Percentiles rank a stretch among this genome's conserved stretches.
Conservation (phyloP, 2,797 vertebrate species). For the Notolepis coatsorum region DNA sequence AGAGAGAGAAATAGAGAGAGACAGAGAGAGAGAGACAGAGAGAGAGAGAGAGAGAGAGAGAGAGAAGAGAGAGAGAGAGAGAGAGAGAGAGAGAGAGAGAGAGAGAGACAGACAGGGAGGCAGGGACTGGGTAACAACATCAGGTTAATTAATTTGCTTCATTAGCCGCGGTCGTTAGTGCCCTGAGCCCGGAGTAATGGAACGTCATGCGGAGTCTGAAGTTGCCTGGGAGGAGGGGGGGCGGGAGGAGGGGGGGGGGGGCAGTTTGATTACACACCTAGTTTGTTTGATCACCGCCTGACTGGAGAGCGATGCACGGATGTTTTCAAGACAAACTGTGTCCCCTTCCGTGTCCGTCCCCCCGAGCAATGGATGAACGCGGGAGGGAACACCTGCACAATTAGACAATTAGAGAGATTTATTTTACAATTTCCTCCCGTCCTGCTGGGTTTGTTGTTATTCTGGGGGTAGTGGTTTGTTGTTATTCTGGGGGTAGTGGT, state of each 20-base stretch:
- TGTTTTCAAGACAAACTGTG: background rate
- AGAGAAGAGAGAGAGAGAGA: slow-evolving; percentile 19
- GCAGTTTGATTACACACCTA: slow-evolving; percentile 50
- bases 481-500: background rate
- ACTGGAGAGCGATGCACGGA: background rate
- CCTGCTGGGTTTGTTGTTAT: slow-evolving; percentile 7
- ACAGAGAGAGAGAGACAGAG: slow-evolving; percentile 5
- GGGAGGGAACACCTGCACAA: slow-evolving; percentile 25
- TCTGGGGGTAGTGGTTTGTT: slow-evolving; percentile 3
- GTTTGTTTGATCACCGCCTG: slow-evolving; percentile 46
- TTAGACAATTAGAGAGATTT: background rate
- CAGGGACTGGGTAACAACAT: slow-evolving; percentile 48
- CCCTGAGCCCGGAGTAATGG: slow-evolving; percentile 52
- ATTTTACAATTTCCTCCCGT: slow-evolving; percentile 7
- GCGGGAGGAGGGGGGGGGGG: background rate
- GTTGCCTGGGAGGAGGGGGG: slow-evolving; percentile 28
- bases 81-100: background rate
- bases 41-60: slow-evolving; percentile 11
- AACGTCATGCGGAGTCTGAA: slow-evolving; percentile 50
- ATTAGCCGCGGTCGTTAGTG: slow-evolving; percentile 65
- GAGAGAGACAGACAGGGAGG: background rate
- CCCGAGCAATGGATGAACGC: background rate
- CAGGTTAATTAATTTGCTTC: slow-evolving; percentile 63
- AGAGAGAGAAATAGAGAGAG: background rate
- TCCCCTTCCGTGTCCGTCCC: slow-evolving; percentile 22